These are phyloP conservation scores for Eutolmus rufibarbis DNA, from an alignment of 2,888 invertebrate species.

Conservation along the genomic window DNA sequence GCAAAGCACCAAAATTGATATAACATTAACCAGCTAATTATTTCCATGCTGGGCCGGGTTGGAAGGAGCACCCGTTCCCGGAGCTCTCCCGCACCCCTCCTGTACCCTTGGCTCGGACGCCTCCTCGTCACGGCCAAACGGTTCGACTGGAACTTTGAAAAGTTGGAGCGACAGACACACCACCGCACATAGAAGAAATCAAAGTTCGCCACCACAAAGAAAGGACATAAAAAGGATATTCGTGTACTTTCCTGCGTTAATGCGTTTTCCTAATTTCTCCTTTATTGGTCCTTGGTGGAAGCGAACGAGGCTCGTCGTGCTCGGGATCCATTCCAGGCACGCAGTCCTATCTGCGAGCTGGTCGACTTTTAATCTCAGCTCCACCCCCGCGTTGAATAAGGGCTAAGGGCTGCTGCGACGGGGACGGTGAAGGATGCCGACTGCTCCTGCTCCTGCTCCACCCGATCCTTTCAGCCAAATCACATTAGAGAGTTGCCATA, in stretches of 20 bases:
- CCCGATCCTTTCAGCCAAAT: slow-evolving; percentile 2
- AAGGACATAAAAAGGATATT: slow-evolving; percentile 56
- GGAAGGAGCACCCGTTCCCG: background rate
- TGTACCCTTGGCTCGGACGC: background rate
- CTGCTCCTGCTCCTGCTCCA: background rate
- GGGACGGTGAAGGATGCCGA: background rate
- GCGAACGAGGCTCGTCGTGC: background rate
- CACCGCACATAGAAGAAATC: slow-evolving; percentile 16
- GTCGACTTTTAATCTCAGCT: background rate
- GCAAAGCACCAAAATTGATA: slow-evolving; percentile 43
- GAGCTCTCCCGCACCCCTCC: background rate
- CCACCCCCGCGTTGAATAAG: background rate
- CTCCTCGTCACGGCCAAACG: background rate
- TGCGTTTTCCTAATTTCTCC: slow-evolving; percentile 52
- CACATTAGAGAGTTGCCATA: slow-evolving; percentile 1
- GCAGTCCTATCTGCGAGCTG: background rate
- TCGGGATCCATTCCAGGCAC: background rate
- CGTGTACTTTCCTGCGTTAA: slow-evolving; percentile 54
- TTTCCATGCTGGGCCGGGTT: slow-evolving; percentile 16
- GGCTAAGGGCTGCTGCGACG: background rate
- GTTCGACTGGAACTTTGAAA: background rate
- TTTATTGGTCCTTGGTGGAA: slow-evolving; percentile 40
- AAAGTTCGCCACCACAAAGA: slow-evolving; percentile 24
- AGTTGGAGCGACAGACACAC: slow-evolving; percentile 6
- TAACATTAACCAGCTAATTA: slow-evolving; percentile 45